Evolutionary conservation across 2,888 invertebrate species (phyloP).

Genomic region (Troides helena): DNA sequence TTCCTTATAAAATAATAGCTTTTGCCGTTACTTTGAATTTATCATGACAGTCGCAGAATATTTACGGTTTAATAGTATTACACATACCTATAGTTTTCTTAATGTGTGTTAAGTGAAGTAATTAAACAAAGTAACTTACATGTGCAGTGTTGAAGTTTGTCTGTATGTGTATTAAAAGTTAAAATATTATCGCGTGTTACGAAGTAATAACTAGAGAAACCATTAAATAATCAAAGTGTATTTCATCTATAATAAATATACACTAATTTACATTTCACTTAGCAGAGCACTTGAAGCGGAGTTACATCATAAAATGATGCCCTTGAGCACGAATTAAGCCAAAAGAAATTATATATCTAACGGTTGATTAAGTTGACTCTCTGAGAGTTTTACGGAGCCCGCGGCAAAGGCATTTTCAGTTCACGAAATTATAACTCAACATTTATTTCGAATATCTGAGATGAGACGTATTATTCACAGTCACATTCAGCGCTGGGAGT

Average conservation of each 20-base stretch:
- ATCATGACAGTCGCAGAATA: not conserved
- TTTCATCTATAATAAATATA: too few species aligned
- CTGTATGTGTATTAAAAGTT: too few species aligned
- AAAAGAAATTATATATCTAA: slow-evolving; percentile 30
- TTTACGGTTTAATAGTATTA: not conserved
- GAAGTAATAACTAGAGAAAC: too few species aligned
- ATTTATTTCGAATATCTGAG: slow-evolving; percentile 27
- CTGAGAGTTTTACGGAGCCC: slow-evolving; percentile 24
- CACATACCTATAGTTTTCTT: not conserved
- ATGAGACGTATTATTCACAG: slow-evolving; percentile 23
- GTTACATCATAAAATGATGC: slow-evolving; percentile 24
- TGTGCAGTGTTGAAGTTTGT: too few species aligned
- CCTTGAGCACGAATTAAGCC: slow-evolving; percentile 27
- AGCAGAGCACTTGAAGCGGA: slow-evolving; percentile 13
- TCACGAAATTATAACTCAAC: slow-evolving; percentile 29
- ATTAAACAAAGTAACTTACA: too few species aligned
- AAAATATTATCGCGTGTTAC: too few species aligned
- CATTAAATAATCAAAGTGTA: too few species aligned
- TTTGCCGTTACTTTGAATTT: not conserved
- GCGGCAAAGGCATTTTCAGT: slow-evolving; percentile 28
- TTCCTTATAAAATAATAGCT: not conserved
- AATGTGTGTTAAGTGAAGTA: too few species aligned
- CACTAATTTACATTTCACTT: slow-evolving; percentile 14
- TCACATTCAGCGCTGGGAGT: slow-evolving; percentile 11
- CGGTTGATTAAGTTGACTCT: slow-evolving; percentile 30